Evolutionary conservation across 1,140 invertebrate genomes (phyloP), one percentile per base, ranked within the genome.

Genomic region (Thalassaphorura encarpata): DNA sequence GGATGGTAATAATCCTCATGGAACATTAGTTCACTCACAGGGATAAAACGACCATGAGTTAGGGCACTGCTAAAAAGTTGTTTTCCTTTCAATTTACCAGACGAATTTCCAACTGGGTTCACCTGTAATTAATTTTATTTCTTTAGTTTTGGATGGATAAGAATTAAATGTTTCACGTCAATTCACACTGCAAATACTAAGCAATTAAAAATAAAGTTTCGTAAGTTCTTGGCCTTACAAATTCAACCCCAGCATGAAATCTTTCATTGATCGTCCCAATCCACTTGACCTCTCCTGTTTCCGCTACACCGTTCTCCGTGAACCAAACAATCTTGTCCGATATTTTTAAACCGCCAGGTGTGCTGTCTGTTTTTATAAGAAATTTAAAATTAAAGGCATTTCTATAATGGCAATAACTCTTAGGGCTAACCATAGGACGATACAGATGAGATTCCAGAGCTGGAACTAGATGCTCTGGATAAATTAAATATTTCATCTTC

Each of bases 191-290:
- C n/a, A n/a, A 36, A 36, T 11, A n/a, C n/a, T 36, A 8, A 36
- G 33, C 8, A 36, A 36, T 36, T 36, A 36, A 36, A 36, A 36
- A 36, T n/a, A n/a, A 21, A 43, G 18, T 8, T 24, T 48, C 8
- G 46, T 23, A 18, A 19, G 13, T 27, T 48, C 19, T 48, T 48
- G 6, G 26, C 24, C 50, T 41, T 52, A 52, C 50, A 41, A 52
- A 52, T 52, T 52, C 50, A 6, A 52, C 50, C 5, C 50, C 50
- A 27, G 50, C 50, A 26, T 18, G 23, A 28, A 40, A 31, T 16
- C 21, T 4, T 3, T 24, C 50, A 26, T 26, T 40, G 6, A 52
- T n/a, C 41, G 39, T 52, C n/a, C 50, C 50, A 11, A 52, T 15
- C 50, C 50, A 52, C 23, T 41, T 40, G 8, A 52, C 31, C 3